Evolutionary conservation across 2,797 vertebrate genomes (phyloP).

Genomic region (Crocodylus rhombifer): DNA sequence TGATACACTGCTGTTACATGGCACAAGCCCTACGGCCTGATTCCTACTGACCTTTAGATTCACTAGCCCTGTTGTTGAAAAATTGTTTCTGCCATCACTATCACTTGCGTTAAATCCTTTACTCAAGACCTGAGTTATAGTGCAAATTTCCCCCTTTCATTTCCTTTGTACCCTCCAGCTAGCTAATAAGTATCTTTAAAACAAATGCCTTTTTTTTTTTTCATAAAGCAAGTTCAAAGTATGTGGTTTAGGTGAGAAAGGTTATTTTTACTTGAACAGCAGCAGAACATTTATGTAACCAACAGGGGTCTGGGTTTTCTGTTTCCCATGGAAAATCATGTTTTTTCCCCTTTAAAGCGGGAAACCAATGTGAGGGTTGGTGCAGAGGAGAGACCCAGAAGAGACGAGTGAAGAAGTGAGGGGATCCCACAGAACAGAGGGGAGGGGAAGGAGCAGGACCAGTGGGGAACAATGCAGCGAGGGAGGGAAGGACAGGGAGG

Average conservation of each 20-base stretch:
- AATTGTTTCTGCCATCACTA: background rate
- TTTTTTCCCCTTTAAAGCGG: too few relatives aligned
- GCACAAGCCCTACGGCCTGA: background rate
- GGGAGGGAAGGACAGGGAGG: too few relatives aligned
- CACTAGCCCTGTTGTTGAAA: background rate
- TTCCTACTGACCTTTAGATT: background rate
- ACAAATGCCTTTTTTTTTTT: background rate
- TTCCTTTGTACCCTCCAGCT: background rate
- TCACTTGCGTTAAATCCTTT: background rate
- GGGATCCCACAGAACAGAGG: too few relatives aligned
- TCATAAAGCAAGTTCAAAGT: rapidly evolving
- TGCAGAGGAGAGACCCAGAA: too few relatives aligned
- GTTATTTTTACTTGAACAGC: background rate
- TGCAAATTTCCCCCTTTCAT: background rate
- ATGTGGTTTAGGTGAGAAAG: background rate
- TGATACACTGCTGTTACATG: background rate
- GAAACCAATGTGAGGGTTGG: too few relatives aligned
- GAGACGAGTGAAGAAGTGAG: too few relatives aligned
- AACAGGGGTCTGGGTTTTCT: too few relatives aligned
- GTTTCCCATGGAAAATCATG: too few relatives aligned
- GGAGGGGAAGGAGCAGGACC: too few relatives aligned
- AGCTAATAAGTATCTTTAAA: background rate
- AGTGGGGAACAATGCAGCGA: too few relatives aligned
- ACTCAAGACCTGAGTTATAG: background rate
- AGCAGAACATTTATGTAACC: too few relatives aligned